Conservation (phyloP, 2,113 vertebrate species). For the Pedetes capensis region DNA sequence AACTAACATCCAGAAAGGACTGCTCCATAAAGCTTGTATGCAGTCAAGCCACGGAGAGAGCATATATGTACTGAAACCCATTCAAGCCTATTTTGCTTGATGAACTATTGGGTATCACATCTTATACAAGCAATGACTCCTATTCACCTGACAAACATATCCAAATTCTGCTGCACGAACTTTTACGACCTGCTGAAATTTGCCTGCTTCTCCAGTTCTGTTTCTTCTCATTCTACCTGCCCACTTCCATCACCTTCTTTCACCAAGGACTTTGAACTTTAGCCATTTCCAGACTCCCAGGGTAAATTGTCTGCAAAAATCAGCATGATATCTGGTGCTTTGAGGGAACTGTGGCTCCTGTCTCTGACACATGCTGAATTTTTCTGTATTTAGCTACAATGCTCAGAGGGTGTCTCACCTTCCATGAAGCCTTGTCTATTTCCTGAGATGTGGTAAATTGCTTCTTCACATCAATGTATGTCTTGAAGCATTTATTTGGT, state of each 20-base stretch:
- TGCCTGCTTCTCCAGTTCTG: neutral
- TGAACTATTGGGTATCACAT: neutral
- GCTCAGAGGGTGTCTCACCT: neutral
- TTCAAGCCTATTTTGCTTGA: neutral
- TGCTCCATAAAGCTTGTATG: neutral
- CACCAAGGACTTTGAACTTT: neutral
- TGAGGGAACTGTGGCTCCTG: neutral
- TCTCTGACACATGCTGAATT: neutral
- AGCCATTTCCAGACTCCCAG: neutral
- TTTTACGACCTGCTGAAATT: neutral
- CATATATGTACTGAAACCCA: accelerated
- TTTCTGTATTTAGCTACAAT: neutral
- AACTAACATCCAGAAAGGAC: neutral
- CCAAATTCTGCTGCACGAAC: neutral
- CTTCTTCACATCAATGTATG: neutral
- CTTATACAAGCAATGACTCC: neutral
- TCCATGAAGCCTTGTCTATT: neutral
- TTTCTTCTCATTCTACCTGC: neutral
- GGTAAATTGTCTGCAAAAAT: neutral
- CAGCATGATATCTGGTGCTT: neutral
- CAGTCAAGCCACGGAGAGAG: neutral
- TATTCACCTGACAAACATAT: neutral
- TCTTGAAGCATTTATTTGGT: neutral
- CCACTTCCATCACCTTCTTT: neutral
- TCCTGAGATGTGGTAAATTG: neutral